A percentile compares a stretch with the other conserved stretches of the same genome.
These are phyloP conservation scores for Drosophila yakuba DNA, from an alignment of 1,140 invertebrate genomes.

Conservation along the genomic window DNA sequence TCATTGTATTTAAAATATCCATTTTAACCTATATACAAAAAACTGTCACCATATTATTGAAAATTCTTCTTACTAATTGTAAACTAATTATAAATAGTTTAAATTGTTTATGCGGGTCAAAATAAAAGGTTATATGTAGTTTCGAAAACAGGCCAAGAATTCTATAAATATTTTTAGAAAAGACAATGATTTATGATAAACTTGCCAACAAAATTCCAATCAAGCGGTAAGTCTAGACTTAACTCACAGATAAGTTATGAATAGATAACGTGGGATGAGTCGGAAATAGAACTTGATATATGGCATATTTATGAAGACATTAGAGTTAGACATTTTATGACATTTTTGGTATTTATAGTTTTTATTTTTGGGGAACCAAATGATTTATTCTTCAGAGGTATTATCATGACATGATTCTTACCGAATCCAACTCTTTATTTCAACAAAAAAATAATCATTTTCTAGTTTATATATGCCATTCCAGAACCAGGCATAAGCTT, in stretches of 20 bases:
- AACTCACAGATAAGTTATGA: conserved; percentile 16
- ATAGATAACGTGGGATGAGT: neutral
- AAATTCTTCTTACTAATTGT: too few species aligned
- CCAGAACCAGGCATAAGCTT: neutral
- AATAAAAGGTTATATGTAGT: neutral
- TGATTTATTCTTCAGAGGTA: too few species aligned
- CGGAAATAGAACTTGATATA: conserved; percentile 24
- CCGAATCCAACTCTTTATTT: too few species aligned
- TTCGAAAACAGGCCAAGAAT: conserved; percentile 8
- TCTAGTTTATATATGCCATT: too few species aligned
- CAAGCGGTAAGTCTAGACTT: conserved; percentile 16
- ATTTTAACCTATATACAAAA: too few species aligned
- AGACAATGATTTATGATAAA: conserved; percentile 56
- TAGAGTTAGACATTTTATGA: conserved; percentile 6
- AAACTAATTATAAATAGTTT: too few species aligned
- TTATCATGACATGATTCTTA: too few species aligned
- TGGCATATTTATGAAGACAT: conserved; percentile 10
- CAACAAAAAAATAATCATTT: too few species aligned
- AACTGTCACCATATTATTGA: too few species aligned
- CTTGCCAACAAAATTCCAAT: conserved; percentile 42
- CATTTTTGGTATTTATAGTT: neutral
- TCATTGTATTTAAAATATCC: too few species aligned
- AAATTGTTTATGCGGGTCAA: too few species aligned
- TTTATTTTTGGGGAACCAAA: too few species aligned
- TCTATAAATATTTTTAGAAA: conserved; percentile 9